Conservation (phyloP, 2,797 vertebrate genomes). For the Mormyrus hasselquistii region DNA sequence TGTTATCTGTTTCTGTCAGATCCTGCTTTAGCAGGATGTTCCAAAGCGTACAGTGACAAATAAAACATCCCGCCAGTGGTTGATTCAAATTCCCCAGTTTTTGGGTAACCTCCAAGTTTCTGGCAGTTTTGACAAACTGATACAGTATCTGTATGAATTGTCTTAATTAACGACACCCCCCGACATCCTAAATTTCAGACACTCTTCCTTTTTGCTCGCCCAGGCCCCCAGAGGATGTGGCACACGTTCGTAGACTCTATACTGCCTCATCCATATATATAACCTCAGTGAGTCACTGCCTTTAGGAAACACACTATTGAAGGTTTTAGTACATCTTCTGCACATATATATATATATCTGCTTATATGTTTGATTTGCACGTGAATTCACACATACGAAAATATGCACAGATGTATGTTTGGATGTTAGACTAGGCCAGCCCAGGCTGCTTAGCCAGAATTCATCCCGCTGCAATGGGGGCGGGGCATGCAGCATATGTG, state of each 20-base stretch:
- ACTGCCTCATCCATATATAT: slow-evolving; percentile 71
- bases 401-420: not conserved
- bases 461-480: slow-evolving; percentile 63
- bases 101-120: slow-evolving; percentile 61
- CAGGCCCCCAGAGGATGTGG: slow-evolving; percentile 68
- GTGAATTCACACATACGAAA: not conserved
- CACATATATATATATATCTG: not conserved
- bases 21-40: not conserved
- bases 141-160: slow-evolving; percentile 66
- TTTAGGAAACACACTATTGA: slow-evolving; percentile 24
- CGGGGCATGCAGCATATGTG: slow-evolving; percentile 51
- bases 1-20: not conserved
- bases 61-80: slow-evolving; percentile 58
- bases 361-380: not conserved
- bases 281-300: slow-evolving; percentile 45
- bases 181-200: slow-evolving; percentile 42
- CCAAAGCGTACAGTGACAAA: slow-evolving; percentile 49
- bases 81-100: slow-evolving; percentile 64
- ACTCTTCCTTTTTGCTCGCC: slow-evolving; percentile 65
- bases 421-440: slow-evolving; percentile 56
- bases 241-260: slow-evolving; percentile 69
- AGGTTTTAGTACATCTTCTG: not conserved
- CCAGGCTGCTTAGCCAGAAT: slow-evolving; percentile 68
- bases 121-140: slow-evolving; percentile 71
- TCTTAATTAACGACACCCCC: slow-evolving; percentile 66